Percentiles rank a stretch among this genome's conserved stretches.
phyloP scores from a whole-genome alignment of 2,113 vertebrate genomes.

The Calypte anna region DNA sequence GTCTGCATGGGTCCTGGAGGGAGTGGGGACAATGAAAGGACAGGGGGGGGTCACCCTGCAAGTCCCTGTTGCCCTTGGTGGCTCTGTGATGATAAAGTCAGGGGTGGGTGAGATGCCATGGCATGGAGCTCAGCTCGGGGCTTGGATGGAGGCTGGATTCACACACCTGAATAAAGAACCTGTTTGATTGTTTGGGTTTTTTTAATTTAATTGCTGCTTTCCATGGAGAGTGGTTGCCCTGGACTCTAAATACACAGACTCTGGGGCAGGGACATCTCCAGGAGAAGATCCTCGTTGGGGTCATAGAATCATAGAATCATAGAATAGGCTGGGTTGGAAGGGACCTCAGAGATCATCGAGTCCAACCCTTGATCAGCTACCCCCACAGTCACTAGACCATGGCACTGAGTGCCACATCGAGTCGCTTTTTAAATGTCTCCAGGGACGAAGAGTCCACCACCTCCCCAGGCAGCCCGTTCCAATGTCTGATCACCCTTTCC shows the following conservation, averaged over 20 bases:
- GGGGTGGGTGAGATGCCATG: accelerated
- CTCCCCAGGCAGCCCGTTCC: too few relatives aligned
- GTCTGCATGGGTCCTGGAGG: accelerated
- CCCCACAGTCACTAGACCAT: too few relatives aligned
- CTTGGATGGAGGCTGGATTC: neutral
- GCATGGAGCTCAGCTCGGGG: neutral
- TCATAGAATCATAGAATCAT: too few relatives aligned
- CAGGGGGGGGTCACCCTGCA: neutral
- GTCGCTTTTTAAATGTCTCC: too few relatives aligned
- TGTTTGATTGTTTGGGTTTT: too few relatives aligned
- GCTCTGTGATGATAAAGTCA: neutral
- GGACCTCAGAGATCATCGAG: too few relatives aligned
- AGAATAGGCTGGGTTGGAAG: too few relatives aligned
- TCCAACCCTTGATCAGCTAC: too few relatives aligned
- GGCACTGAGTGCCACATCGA: too few relatives aligned
- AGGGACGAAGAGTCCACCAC: too few relatives aligned
- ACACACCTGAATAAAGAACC: neutral
- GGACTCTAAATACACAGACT: neutral
- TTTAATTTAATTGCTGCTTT: neutral
- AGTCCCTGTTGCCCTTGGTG: accelerated
- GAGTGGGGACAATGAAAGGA: accelerated
- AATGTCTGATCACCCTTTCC: too few relatives aligned
- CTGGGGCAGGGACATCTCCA: neutral
- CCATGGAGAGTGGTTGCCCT: accelerated
- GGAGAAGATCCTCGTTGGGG: accelerated